Evolutionary conservation across 2,113 vertebrate genomes (phyloP).

Genomic region (Saccopteryx bilineata): DNA sequence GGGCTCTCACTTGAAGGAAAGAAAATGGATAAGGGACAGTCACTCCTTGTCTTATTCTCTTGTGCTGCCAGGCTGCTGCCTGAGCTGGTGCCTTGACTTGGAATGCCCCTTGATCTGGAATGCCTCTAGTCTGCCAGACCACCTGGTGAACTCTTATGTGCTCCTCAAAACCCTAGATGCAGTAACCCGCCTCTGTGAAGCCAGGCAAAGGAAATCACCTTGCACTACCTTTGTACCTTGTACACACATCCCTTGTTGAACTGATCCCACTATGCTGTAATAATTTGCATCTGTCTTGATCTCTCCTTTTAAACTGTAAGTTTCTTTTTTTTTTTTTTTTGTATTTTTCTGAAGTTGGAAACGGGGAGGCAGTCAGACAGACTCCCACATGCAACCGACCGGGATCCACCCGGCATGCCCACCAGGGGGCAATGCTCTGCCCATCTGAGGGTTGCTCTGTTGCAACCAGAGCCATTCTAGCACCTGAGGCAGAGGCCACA

Average conservation of each 20-base stretch:
- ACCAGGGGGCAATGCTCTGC: no score
- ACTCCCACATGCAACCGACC: no score
- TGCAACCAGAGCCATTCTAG: no score
- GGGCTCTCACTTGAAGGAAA: neutral
- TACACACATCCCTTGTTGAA: neutral
- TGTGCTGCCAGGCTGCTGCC: no score
- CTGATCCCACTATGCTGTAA: neutral
- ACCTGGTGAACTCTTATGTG: neutral
- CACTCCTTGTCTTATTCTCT: neutral
- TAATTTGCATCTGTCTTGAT: neutral
- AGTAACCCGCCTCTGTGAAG: neutral
- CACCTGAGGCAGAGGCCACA: no score
- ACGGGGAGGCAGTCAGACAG: no score
- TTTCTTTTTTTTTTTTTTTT: no score
- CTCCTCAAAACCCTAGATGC: slow-evolving; percentile 11
- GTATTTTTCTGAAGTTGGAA: no score
- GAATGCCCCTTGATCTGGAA: neutral
- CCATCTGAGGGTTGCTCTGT: no score
- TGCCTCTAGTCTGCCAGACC: neutral
- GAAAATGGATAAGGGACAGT: neutral
- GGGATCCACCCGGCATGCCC: no score
- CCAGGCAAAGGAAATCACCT: neutral
- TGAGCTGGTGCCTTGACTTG: neutral
- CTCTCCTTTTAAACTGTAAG: neutral
- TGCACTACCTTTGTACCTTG: neutral